Base-by-base conservation (phyloP, 2,888 invertebrate species). In the Trichogramma dendrolimi region DNA sequence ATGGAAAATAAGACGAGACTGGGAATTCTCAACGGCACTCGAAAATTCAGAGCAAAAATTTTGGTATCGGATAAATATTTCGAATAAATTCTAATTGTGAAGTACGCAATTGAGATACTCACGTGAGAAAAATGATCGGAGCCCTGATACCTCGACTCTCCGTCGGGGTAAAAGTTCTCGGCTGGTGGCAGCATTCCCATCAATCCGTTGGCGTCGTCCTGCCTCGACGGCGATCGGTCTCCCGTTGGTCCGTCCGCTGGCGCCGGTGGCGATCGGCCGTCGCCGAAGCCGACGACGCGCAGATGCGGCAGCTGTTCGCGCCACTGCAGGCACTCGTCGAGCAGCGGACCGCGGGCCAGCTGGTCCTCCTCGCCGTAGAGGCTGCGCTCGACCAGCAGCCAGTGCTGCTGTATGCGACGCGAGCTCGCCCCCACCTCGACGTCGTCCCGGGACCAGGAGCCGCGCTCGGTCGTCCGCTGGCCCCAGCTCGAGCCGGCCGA, bases 271-370 rank as follows among this genome's bases (percentile, higher is more conserved):
- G 27, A 27, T 27, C 27, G 27, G 27, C 27, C 27, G 27, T 27
- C 27, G 4, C 54, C 51, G 5, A 4, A 10, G 1, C 58, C 64
- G 10, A 58, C 3, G 44, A 78, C 52, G 64, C 78, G 69, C 42
- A 78, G 69, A 61, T 77, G 76, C 4, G 74, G 72, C 60, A 77
- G 67, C 58, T 78, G 78, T 4, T 62, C 71, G 58, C 70, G 69
- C 78, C 78, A 78, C 62, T 78, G 78, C 51, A 67, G 52, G 54
- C 78, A 78, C 63, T 79, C 79, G 14, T 75, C 73, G 46, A 67
- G 66, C 44, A 71, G 58, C 53, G 64, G 53, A 10, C 70, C 71
- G 4, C 67, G 61, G 4, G 64, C 55, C 38, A 69, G 55, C 59
- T 68, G 68, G 27, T 74, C 67, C 4, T 68, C 70, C 59, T 76